Evolutionary conservation across 2,888 invertebrate genomes (phyloP).

Genomic region (Caenorhabditis sinica): DNA sequence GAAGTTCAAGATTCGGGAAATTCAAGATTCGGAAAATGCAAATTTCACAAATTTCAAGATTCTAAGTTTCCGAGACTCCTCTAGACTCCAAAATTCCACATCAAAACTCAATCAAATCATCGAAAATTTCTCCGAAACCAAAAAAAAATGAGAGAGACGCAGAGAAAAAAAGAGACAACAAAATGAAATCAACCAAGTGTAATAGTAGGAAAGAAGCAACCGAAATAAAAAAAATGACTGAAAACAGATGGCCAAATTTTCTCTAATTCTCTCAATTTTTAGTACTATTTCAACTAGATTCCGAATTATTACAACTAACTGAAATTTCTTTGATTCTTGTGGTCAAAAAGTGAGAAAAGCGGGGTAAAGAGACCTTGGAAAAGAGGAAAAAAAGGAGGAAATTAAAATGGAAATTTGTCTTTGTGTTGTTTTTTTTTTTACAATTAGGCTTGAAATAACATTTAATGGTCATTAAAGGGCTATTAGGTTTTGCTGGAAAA

Average conservation of each 20-base stretch:
- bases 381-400: too few relatives aligned
- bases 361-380: background rate
- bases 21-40: background rate
- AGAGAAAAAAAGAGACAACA: background rate
- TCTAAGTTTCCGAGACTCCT: background rate
- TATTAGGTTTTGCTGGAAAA: too few relatives aligned
- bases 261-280: background rate
- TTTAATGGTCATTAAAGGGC: too few relatives aligned
- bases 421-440: background rate
- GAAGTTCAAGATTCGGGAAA: background rate
- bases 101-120: background rate
- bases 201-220: conserved; percentile 15
- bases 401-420: background rate
- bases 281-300: background rate
- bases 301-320: conserved; percentile 25
- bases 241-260: conserved; percentile 17
- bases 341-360: conserved; percentile 12
- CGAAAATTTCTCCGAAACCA: background rate
- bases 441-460: too few relatives aligned
- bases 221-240: background rate
- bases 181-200: too few relatives aligned
- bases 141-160: background rate
- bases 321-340: background rate
- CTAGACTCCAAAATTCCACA: background rate
- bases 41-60: background rate